phyloP scores from a whole-genome alignment of 2,113 vertebrate species.

The Barbus barbus region DNA sequence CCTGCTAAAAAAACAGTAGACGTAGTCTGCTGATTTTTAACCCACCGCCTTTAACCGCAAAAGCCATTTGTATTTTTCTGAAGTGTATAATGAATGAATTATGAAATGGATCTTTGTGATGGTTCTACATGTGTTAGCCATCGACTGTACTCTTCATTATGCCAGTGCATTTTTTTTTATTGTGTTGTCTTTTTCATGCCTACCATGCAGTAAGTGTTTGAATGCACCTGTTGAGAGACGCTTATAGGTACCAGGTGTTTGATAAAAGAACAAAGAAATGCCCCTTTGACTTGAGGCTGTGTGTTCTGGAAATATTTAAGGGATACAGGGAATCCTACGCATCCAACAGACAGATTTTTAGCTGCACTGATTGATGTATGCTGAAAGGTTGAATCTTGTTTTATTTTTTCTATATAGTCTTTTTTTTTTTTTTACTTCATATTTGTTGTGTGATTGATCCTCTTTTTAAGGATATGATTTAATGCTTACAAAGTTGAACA shows the following conservation, averaged over 20 bases:
- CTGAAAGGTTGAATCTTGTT: not conserved
- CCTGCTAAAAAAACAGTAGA: not conserved
- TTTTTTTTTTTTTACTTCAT: not conserved
- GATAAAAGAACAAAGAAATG: slow-evolving; percentile 19
- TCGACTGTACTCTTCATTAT: not conserved
- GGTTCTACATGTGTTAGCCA: not conserved
- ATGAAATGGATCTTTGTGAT: not conserved
- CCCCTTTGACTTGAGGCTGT: not conserved
- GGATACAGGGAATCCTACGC: not conserved
- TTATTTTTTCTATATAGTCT: slow-evolving; percentile 1
- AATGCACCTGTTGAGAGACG: slow-evolving; percentile 20
- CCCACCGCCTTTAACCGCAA: slow-evolving; percentile 6
- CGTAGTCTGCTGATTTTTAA: not conserved
- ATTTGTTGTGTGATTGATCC: slow-evolving; percentile 15
- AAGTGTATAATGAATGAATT: not conserved
- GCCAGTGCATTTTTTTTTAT: not conserved
- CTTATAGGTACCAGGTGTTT: slow-evolving; percentile 17
- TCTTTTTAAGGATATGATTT: slow-evolving; percentile 10
- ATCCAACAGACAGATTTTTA: slow-evolving; percentile 8
- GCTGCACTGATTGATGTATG: slow-evolving; percentile 15
- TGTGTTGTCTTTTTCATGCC: slow-evolving; percentile 8
- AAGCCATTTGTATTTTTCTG: not conserved
- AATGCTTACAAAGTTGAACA: slow-evolving; percentile 24
- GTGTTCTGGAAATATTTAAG: slow-evolving; percentile 4
- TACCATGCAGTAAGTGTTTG: slow-evolving; percentile 13